These are phyloP conservation scores for Triops longicaudatus DNA, from an alignment of 1,140 invertebrate species.

Conservation along the genomic window DNA sequence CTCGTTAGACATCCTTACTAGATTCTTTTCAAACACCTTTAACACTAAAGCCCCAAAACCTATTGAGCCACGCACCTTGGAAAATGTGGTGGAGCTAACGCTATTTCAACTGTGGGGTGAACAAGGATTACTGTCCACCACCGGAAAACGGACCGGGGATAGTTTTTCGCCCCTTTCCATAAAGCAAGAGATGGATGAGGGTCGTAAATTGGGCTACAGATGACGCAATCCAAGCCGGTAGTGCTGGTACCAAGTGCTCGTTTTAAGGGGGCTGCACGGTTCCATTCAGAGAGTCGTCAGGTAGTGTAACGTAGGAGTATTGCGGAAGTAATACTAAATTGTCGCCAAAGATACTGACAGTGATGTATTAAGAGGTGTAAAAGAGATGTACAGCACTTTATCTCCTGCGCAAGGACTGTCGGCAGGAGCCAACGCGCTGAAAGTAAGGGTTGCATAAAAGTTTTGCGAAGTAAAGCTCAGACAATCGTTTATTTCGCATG, in stretches of 20 bases:
- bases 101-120: not conserved
- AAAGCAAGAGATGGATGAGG: not conserved
- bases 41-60: slow-evolving; percentile 1
- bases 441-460: too few relatives aligned
- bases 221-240: not conserved
- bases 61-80: not conserved
- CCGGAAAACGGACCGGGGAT: not conserved
- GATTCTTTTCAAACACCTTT: slow-evolving; percentile 15
- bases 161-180: not conserved
- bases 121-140: slow-evolving; percentile 3
- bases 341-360: too few relatives aligned
- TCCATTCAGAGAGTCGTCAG: too few relatives aligned
- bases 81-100: slow-evolving; percentile 1
- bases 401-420: too few relatives aligned
- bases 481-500: too few relatives aligned
- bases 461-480: too few relatives aligned
- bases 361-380: too few relatives aligned
- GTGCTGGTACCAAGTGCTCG: not conserved
- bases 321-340: too few relatives aligned
- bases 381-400: too few relatives aligned
- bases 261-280: not conserved
- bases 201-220: not conserved
- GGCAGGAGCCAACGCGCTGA: too few relatives aligned
- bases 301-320: too few relatives aligned
- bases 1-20: slow-evolving; percentile 1